Base-by-base conservation (phyloP, 2,797 vertebrate genomes). In the Furcifer pardalis region DNA sequence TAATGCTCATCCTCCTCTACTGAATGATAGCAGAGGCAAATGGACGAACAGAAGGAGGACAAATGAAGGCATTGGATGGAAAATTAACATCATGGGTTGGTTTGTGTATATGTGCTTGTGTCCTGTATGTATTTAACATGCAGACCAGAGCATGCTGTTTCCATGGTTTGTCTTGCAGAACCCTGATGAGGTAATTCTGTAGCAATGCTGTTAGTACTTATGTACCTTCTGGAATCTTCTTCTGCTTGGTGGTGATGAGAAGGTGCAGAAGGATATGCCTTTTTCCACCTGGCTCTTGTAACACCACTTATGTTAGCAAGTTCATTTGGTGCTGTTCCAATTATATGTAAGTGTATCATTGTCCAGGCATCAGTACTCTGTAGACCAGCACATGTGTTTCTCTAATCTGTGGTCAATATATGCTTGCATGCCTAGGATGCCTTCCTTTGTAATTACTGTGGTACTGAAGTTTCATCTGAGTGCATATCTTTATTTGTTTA, bases 401-500 rank as follows among this genome's bases (percentile, higher is more conserved):
- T 72, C 40, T 25, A 42, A n/a, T n/a, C n/a, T 65, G n/a, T 44
- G 62, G 27, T 30, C 79, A 62, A 66, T 68, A n/a, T 15, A 12
- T 15, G 40, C 65, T 52, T 66, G 30, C 56, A 32, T n/a, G 37
- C 7, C 59, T 21, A 75, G 37, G 63, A 8, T 52, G 23, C 8
- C 12, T 5, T n/a, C 35, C 9, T 21, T 52, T 85, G 71, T 37
- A 27, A 5, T 32, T 3, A 8, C 56, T 62, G 35, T 37, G 59
- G 66, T 21, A 3, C 0, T 13, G 63, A 27, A 8, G 13, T 49
- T 15, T 78, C 77, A 1, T 0, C 15, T 56, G 74, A 0, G 8
- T 0, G 1, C 32, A 65, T 68, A 60, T 77, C 60, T 1, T 35
- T 73, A 66, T 63, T 63, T 37, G 25, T 27, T 65, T 83, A 12